Evolutionary conservation across 2,113 vertebrate species (phyloP).

Genomic region (Climacteris rufus): DNA sequence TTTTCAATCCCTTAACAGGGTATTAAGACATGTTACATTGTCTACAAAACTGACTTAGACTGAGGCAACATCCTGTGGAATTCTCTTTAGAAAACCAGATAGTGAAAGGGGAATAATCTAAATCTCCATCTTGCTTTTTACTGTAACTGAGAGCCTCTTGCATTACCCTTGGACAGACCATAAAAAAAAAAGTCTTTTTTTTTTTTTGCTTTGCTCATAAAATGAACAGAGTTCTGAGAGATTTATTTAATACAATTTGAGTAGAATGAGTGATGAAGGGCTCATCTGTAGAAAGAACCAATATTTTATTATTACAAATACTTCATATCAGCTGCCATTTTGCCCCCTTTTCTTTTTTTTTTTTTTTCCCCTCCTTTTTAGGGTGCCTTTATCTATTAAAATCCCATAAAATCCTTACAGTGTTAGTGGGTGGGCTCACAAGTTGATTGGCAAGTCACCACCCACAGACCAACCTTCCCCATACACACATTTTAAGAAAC

Average conservation of each 20-base stretch:
- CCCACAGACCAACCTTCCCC: not conserved
- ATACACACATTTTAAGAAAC: not conserved
- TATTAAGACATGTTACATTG: slow-evolving; percentile 71
- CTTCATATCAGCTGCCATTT: not conserved
- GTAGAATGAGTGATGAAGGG: not conserved
- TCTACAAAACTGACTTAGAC: slow-evolving; percentile 74
- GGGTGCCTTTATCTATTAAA: not conserved
- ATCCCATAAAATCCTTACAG: not conserved
- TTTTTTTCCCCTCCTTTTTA: not conserved
- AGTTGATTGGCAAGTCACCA: not conserved
- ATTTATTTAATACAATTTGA: not conserved
- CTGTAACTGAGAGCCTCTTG: slow-evolving; percentile 58
- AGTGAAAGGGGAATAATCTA: slow-evolving; percentile 44
- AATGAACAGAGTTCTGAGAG: not conserved
- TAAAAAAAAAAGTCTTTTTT: not conserved
- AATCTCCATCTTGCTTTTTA: slow-evolving; percentile 53
- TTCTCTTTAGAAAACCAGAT: slow-evolving; percentile 65
- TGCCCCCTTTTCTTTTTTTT: not conserved
- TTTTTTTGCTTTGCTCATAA: not conserved
- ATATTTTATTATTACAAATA: not conserved
- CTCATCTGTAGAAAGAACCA: not conserved
- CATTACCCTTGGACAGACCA: not conserved
- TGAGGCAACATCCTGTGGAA: slow-evolving; percentile 69
- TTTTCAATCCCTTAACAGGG: slow-evolving; percentile 54
- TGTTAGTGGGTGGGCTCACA: not conserved